Evolutionary conservation across 2,888 invertebrate species (phyloP).

Genomic region (Balanococcus diminutus): DNA sequence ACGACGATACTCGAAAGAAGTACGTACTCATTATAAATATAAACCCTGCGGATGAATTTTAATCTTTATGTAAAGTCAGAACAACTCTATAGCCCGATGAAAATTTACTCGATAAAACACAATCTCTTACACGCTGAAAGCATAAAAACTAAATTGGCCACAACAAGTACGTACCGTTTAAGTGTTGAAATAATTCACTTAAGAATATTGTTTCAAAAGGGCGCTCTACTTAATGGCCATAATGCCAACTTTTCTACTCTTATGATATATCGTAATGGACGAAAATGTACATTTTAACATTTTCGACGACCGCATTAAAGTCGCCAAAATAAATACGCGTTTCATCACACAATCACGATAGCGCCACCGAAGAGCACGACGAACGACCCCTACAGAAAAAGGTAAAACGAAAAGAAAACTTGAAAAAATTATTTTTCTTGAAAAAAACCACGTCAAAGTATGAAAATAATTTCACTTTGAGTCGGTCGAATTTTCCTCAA

Average conservation of each 20-base stretch:
- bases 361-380: not conserved
- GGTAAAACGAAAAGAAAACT: not conserved
- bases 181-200: not conserved
- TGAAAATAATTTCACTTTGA: not conserved
- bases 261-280: not conserved
- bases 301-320: not conserved
- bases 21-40: not conserved
- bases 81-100: no score
- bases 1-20: not conserved
- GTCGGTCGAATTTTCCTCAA: not conserved
- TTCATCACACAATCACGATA: not conserved
- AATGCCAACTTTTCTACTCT: not conserved
- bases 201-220: not conserved
- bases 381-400: not conserved
- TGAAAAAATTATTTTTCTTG: not conserved
- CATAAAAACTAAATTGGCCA: not conserved
- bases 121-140: not conserved
- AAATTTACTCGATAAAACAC: not conserved
- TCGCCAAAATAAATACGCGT: not conserved
- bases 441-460: not conserved
- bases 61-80: not conserved
- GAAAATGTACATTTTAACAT: not conserved
- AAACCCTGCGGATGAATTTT: not conserved
- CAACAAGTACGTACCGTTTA: not conserved
- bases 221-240: not conserved